Evolutionary conservation across 2,888 invertebrate species (phyloP).

Genomic region (Gasteruption jaculator): DNA sequence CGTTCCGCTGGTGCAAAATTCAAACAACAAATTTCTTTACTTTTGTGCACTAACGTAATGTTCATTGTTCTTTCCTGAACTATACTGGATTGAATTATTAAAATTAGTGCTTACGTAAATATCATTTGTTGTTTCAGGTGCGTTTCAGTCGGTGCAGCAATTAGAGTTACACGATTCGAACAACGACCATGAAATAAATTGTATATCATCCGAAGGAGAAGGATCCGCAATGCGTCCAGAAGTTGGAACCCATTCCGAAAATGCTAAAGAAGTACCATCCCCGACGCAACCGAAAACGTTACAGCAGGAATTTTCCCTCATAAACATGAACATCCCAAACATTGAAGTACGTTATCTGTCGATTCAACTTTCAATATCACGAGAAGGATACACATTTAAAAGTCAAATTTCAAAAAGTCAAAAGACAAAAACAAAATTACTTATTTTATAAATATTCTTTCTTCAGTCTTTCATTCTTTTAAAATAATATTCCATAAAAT

Average conservation of each 20-base stretch:
- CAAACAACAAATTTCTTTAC: too few species aligned
- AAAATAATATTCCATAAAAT: too few species aligned
- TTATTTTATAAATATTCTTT: too few species aligned
- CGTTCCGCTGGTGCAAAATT: too few species aligned
- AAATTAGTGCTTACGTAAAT: too few species aligned
- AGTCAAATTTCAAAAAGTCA: too few species aligned
- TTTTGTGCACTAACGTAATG: too few species aligned
- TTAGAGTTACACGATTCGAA: constrained; percentile 40
- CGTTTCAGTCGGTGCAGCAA: constrained; percentile 44
- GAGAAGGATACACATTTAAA: too few species aligned
- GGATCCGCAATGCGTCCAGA: constrained; percentile 33
- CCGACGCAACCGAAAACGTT: constrained; percentile 59
- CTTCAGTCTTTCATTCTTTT: too few species aligned
- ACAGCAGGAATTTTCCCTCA: constrained; percentile 71
- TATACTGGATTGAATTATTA: background rate
- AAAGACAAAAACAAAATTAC: too few species aligned
- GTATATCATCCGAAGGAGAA: constrained; percentile 35
- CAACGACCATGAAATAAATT: constrained; percentile 40
- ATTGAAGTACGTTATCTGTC: constrained; percentile 55
- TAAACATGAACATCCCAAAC: constrained; percentile 72
- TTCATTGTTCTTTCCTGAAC: too few species aligned
- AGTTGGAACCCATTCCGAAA: constrained; percentile 30
- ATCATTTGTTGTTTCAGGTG: constrained; percentile 26
- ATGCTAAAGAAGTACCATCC: constrained; percentile 41
- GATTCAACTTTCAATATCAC: background rate